These are phyloP conservation scores for Palythoa grandiflora DNA, from an alignment of 92 coral and sea anemone genomes.

Conservation along the genomic window DNA sequence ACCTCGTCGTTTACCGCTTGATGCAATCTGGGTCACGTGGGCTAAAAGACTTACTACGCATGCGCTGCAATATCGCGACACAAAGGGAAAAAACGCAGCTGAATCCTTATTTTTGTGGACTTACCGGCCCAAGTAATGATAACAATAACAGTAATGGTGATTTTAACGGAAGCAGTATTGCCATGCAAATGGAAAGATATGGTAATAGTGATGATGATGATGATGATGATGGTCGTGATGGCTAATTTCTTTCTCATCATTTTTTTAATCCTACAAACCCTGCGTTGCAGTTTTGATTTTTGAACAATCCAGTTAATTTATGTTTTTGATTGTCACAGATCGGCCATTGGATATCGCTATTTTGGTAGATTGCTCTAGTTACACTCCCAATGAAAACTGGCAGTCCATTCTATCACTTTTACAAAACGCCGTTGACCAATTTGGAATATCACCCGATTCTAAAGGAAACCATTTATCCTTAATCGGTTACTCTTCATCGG, in stretches of 20 bases:
- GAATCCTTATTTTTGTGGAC: too few species aligned
- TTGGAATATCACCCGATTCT: not conserved
- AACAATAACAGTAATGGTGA: too few species aligned
- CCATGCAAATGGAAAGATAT: too few species aligned
- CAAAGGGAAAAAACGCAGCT: too few species aligned
- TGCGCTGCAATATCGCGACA: too few species aligned
- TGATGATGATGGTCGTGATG: not conserved
- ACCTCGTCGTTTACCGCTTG: too few species aligned
- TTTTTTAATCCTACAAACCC: not conserved
- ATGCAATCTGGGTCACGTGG: too few species aligned
- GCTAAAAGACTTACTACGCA: too few species aligned
- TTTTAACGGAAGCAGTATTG: too few species aligned
- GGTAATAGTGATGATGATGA: too few species aligned
- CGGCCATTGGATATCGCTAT: constrained; percentile 26
- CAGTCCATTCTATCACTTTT: constrained; percentile 6
- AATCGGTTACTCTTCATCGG: not conserved
- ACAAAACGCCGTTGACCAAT: constrained; percentile 5
- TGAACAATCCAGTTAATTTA: not conserved
- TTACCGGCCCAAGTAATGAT: too few species aligned
- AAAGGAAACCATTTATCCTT: constrained; percentile 1
- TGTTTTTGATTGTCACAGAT: not conserved
- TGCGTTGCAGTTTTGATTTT: not conserved
- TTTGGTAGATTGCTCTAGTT: constrained; percentile 15
- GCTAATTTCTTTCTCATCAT: not conserved
- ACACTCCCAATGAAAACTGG: not conserved